A percentile compares a stretch with the other conserved stretches of the same genome.
These are phyloP conservation scores for Ascaphus truei DNA, from an alignment of 2,113 vertebrate genomes.

Conservation along the genomic window DNA sequence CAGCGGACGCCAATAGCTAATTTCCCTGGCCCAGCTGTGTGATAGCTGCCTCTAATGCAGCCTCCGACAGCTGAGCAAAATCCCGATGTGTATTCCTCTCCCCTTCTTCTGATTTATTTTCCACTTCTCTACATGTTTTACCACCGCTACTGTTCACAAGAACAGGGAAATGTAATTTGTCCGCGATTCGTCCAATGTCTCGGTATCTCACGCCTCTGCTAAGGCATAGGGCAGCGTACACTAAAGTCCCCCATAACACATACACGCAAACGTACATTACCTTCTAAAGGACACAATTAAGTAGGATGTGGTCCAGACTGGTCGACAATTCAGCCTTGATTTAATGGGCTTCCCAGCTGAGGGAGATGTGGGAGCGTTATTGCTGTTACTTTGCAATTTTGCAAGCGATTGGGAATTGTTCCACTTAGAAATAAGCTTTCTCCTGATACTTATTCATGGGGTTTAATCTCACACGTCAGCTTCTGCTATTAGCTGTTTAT, in stretches of 20 bases:
- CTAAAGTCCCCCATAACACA: conserved; percentile 6
- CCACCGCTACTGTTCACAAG: conserved; percentile 22
- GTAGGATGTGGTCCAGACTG: not conserved
- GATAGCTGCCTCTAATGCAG: not conserved
- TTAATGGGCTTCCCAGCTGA: conserved; percentile 28
- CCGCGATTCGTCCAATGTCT: conserved; percentile 9
- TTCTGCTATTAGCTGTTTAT: conserved; percentile 31
- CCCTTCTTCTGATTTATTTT: not conserved
- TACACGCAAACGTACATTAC: not conserved
- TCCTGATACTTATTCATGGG: not conserved
- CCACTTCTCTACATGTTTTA: not conserved
- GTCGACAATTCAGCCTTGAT: conserved; percentile 10
- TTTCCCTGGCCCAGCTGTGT: conserved; percentile 3
- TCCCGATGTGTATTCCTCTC: conserved; percentile 1
- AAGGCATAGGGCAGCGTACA: conserved; percentile 2
- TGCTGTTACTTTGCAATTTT: conserved; percentile 37
- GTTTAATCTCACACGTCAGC: conserved; percentile 38
- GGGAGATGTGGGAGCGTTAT: conserved; percentile 14
- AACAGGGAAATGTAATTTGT: conserved; percentile 32
- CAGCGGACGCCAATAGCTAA: conserved; percentile 1
- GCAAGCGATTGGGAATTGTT: conserved; percentile 1
- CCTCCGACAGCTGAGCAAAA: not conserved
- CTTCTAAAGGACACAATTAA: conserved; percentile 22
- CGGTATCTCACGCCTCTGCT: not conserved
- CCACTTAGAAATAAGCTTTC: conserved; percentile 11